Base-by-base conservation (phyloP, 2,797 vertebrate species). In the Sardinella longiceps region DNA sequence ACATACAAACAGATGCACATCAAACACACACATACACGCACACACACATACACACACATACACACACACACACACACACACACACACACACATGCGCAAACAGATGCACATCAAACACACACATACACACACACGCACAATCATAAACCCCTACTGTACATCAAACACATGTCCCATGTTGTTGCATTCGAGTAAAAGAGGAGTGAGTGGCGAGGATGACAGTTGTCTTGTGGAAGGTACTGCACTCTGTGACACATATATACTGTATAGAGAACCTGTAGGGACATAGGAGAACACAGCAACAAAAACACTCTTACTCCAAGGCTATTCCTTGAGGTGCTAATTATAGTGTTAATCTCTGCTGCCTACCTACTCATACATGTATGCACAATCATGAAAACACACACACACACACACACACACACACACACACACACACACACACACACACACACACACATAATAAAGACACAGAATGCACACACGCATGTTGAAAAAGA, bases 301-400 rank as follows among this genome's bases (percentile, higher is more conserved):
- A 70, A 70, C 89, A 90, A 87, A 86, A 87, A 89, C 88, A 91
- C 90, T 90, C 90, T 92, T 92, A 87, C 89, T 86, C 90, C 88
- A 43, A 37, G 33, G 83, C 85, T 93, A 92, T 94, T 95, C 94
- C 95, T 95, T 91, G 87, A 93, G 93, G 94, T 93, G 87, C 90
- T 91, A 95, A 95, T 95, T 94, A 94, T 93, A 92, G 82, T 23
- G 28, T 77, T 77, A 77, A 77, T 77, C 70, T 70, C 70, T 33
- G 15, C 33, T 15, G 10, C 70, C 70, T 43, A 20, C 37, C 18
- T 23, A 74, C 63, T 12, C 30, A 70, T 30, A 70, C 10, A 70
- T 30, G 6, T 18, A 70, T 18, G 15, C 63, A 70, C 63, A 37
- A 91, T 89, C 89, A 92, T 81, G 83, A 5, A 20, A n/a, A 88